Conservation (phyloP, 2,888 invertebrate species). For the Sesia apiformis region DNA sequence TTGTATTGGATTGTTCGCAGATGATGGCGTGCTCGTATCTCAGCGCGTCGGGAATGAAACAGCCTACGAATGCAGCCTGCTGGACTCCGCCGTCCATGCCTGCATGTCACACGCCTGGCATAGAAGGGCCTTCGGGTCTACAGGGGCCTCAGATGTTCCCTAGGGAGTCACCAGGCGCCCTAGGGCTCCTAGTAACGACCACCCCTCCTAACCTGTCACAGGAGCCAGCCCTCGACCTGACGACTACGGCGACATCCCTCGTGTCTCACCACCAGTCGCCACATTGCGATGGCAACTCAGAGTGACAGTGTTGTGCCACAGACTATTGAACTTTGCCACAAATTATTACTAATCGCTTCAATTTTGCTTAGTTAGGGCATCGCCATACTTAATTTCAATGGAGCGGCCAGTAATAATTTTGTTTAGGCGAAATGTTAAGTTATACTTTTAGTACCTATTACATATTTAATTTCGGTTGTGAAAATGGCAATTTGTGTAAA, state of each 20-base stretch:
- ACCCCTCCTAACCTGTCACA: neutral
- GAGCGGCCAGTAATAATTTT: slow-evolving; percentile 40
- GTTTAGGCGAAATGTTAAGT: slow-evolving; percentile 50
- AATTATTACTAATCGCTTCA: slow-evolving; percentile 37
- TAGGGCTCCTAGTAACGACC: neutral
- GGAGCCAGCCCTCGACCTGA: slow-evolving; percentile 55
- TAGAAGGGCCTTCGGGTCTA: slow-evolving; percentile 17
- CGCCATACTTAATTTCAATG: slow-evolving; percentile 12
- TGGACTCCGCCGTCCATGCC: slow-evolving; percentile 50
- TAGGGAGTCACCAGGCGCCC: slow-evolving; percentile 8
- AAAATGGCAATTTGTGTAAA: slow-evolving; percentile 72
- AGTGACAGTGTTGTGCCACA: slow-evolving; percentile 66
- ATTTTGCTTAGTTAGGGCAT: neutral
- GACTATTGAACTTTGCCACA: slow-evolving; percentile 21
- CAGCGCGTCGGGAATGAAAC: slow-evolving; percentile 47
- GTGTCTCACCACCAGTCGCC: slow-evolving; percentile 23
- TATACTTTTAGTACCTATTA: slow-evolving; percentile 54
- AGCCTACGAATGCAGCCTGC: slow-evolving; percentile 40
- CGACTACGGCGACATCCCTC: slow-evolving; percentile 35
- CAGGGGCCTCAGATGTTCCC: slow-evolving; percentile 16
- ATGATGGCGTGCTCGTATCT: slow-evolving; percentile 72
- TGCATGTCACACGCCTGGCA: slow-evolving; percentile 13
- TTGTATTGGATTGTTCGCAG: slow-evolving; percentile 36
- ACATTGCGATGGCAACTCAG: slow-evolving; percentile 33
- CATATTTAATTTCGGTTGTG: slow-evolving; percentile 75